Evolutionary conservation across 2,888 invertebrate species (phyloP), one percentile per base, ranked within the genome.

Genomic region (Stegana nigrithorax): DNA sequence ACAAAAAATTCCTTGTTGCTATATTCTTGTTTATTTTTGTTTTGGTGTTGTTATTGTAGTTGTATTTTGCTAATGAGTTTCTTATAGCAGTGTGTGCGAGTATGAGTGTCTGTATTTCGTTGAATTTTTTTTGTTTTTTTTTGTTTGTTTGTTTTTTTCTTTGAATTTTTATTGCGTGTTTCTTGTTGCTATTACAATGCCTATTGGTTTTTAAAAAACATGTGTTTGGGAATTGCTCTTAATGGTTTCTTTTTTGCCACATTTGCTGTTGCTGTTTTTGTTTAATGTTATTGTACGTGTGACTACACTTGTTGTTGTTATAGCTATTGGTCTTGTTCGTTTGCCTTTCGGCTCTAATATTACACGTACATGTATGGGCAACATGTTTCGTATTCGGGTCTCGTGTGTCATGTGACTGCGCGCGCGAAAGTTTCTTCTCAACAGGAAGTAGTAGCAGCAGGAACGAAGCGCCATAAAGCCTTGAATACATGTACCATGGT

Each of bases 361-460:
- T n/a, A n/a, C n/a, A n/a, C n/a, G n/a, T n/a, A n/a, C n/a, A n/a
- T 47, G 12, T 19, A 19, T 27, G 29, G 32, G 29, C 32, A 53
- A 53, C 53, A 53, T 53, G 29, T 21, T 53, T 53, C 32, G 32
- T 53, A 53, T 53, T 32, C 32, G 12, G 32, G 32, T 29, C 32
- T 53, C 26, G 32, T 32, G 71, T 71, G 75, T 78, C 75, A 78
- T 75, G 75, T 75, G 75, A 75, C 75, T 78, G 79, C 79, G 75
- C 78, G 78, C 79, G 79, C 79, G 69, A 77, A 66, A 69, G 63
- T 63, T 63, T 68, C 69, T 51, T n/a, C 8, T 26, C 27, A 53
- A 53, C 32, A 29, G 32, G 53, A 32, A 53, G 21, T n/a, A 53
- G 39, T 17, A 39, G 32, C 29, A 29, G 23, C 50, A 50, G 12